Conservation (phyloP, 2,888 invertebrate species). For the Dicyrtomina minuta region DNA sequence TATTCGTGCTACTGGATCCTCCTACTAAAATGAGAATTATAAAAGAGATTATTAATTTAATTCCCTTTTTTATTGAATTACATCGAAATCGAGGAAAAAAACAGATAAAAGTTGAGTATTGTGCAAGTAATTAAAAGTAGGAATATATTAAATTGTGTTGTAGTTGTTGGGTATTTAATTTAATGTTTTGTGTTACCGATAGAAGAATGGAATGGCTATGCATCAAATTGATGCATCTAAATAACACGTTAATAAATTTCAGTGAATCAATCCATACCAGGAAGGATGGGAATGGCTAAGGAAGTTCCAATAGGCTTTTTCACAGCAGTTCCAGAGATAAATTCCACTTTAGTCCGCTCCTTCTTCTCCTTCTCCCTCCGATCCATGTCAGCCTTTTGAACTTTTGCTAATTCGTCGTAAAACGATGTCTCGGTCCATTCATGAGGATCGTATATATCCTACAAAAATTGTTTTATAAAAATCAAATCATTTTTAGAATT, state of each 20-base stretch:
- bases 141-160: background rate
- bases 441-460: conserved; percentile 84
- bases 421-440: conserved; percentile 90
- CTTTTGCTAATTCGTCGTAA: conserved; percentile 65
- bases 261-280: no score
- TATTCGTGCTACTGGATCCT: background rate
- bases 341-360: conserved; percentile 63
- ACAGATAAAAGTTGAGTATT: background rate
- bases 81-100: background rate
- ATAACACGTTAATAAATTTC: no score
- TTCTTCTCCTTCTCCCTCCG: conserved; percentile 86
- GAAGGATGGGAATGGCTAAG: background rate
- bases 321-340: conserved; percentile 69
- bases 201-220: no score
- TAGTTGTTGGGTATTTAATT: no score
- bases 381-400: conserved; percentile 41
- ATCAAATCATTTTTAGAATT: background rate
- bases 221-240: no score
- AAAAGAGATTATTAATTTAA: background rate
- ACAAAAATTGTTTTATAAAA: background rate
- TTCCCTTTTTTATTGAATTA: background rate
- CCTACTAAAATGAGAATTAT: background rate
- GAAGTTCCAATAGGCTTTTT: conserved; percentile 59
- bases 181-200: no score
- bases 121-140: background rate